Evolutionary conservation across 1,140 invertebrate species (phyloP).

Genomic region (Cydia strobilella): DNA sequence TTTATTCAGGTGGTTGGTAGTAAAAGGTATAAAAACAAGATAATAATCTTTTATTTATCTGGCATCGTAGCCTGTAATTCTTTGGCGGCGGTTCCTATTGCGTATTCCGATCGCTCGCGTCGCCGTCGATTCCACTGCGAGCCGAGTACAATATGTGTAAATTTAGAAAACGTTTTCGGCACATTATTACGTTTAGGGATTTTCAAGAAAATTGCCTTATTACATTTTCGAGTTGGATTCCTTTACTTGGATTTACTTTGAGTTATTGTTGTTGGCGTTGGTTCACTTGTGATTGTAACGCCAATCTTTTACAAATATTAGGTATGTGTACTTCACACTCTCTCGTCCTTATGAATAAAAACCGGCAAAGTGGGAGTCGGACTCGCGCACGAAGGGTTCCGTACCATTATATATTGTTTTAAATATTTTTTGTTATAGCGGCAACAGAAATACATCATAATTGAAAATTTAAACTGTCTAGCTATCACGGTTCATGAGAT

Average conservation of each 20-base stretch:
- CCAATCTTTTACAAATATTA: background rate
- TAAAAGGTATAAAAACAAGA: conserved; percentile 32
- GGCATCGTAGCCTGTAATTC: conserved; percentile 50
- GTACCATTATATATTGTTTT: too few species aligned
- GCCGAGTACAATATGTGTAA: conserved; percentile 74
- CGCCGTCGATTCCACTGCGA: conserved; percentile 62
- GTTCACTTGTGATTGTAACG: background rate
- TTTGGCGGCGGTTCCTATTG: conserved; percentile 57
- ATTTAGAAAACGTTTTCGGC: conserved; percentile 75
- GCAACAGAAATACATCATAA: too few species aligned
- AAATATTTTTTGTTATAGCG: too few species aligned
- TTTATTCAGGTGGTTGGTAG: conserved; percentile 28
- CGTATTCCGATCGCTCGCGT: conserved; percentile 68
- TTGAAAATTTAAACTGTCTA: too few species aligned
- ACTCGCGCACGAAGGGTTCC: too few species aligned
- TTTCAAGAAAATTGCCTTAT: conserved; percentile 78
- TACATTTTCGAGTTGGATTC: conserved; percentile 73
- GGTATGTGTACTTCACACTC: background rate
- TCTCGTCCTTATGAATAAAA: background rate
- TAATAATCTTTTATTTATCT: conserved; percentile 38
- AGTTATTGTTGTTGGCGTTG: conserved; percentile 45
- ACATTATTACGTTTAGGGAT: conserved; percentile 78
- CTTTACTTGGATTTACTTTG: conserved; percentile 63
- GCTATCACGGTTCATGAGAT: too few species aligned
- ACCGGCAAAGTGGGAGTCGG: too few species aligned